phyloP scores from a whole-genome alignment of 2,113 vertebrate genomes.

The Pyxicephalus adspersus region DNA sequence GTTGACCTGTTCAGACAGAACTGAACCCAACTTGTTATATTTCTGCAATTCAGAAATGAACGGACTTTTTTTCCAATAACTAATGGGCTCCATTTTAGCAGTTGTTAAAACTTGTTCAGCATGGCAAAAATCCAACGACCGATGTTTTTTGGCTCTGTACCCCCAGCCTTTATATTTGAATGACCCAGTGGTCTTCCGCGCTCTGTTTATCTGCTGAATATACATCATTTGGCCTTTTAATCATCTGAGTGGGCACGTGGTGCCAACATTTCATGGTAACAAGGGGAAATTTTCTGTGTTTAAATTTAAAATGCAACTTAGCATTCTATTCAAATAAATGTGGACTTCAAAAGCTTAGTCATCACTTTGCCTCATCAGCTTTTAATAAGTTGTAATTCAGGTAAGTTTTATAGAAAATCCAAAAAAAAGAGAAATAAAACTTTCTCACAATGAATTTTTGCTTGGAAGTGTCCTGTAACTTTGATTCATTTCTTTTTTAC shows the following conservation, averaged over 20 bases:
- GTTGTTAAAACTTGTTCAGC: no score
- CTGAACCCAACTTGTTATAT: no score
- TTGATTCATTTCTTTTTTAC: constrained; percentile 41
- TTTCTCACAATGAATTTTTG: constrained; percentile 22
- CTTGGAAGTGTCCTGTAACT: background rate
- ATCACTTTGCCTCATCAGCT: background rate
- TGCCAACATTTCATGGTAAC: background rate
- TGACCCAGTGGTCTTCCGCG: no score
- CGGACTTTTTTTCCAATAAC: no score
- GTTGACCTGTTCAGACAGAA: no score
- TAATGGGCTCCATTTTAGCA: no score
- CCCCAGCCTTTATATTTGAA: no score
- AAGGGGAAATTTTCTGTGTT: background rate
- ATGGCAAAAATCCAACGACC: no score
- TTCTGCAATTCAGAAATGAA: no score
- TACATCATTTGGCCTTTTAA: no score
- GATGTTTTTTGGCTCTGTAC: no score
- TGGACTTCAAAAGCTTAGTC: background rate
- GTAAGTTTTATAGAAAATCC: background rate
- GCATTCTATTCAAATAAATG: background rate
- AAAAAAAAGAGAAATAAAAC: constrained; percentile 4
- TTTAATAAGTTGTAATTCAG: background rate
- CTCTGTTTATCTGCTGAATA: no score
- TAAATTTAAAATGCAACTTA: background rate
- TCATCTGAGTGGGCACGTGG: background rate